Base-by-base conservation (phyloP, 2,888 invertebrate genomes). In the Parthenolecanium corni region DNA sequence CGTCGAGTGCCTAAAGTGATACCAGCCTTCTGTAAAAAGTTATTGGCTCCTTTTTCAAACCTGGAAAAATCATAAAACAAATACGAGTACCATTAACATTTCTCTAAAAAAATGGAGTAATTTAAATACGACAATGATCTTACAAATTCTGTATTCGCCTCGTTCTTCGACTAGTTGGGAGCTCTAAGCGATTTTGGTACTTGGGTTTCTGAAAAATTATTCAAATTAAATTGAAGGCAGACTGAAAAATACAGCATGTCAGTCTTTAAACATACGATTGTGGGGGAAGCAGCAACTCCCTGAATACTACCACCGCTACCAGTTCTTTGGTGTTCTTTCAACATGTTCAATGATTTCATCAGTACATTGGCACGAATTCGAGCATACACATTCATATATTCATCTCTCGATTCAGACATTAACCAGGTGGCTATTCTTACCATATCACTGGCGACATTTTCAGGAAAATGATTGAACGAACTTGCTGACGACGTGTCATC, bases 381-480 rank as follows among this genome's bases (percentile, higher is more conserved):
- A 2, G 85, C 82, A 72, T 87, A 89, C 20, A 86, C 83, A 68
- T 84, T 82, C 66, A 85, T 81, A 70, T 84, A 87, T 70, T 85
- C 85, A 66, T 82, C 80, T 42, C 84, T 78, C 65, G 82, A 79
- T 71, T 88, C 82, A 66, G 82, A 83, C 68, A 89, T 83, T 23
- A 95, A 78, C 95, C 95, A 95, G 52, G 80, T 81, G 0, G 92
- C 85, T 64, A 94, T 88, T 62, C 82, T 82, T 9, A 84, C 80
- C 69, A 94, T 76, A 68, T 87, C 84, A 61, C 81, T 80, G 58
- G 84, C 75, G 1, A 83, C 81, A 68, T 79, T 80, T 69, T 84
- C 83, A 0, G 87, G 83, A 54, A 89, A 76, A 70, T 84, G 84
- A 62, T 82, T 80, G 21, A 84, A 77, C 1, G 82, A 78, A 25